phyloP scores from a whole-genome alignment of 1,140 invertebrate species.

The Vanessa atalanta region DNA sequence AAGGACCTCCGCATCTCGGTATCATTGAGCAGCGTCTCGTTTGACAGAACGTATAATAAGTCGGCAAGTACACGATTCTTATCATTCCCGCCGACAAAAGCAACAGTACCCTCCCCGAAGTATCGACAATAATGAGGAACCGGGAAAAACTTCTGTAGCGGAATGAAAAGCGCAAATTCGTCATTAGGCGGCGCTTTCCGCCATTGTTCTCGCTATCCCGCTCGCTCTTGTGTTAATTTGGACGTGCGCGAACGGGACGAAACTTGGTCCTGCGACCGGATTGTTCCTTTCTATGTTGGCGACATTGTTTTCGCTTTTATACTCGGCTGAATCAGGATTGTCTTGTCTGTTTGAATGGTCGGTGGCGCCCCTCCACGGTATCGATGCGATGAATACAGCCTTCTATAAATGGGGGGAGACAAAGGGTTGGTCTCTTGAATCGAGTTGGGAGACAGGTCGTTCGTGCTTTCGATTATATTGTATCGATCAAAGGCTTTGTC shows the following conservation, averaged over 20 bases:
- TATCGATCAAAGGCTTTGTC: slow-evolving; percentile 77
- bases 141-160: slow-evolving; percentile 80
- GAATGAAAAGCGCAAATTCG: slow-evolving; percentile 81
- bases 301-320: slow-evolving; percentile 81
- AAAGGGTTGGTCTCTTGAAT: slow-evolving; percentile 79
- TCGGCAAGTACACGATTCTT: slow-evolving; percentile 62
- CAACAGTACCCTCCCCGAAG: slow-evolving; percentile 66
- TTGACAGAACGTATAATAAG: slow-evolving; percentile 47
- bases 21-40: slow-evolving; percentile 33
- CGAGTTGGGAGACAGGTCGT: slow-evolving; percentile 74
- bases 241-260: slow-evolving; percentile 59
- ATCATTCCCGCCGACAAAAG: slow-evolving; percentile 63
- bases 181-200: slow-evolving; percentile 79
- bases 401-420: slow-evolving; percentile 76
- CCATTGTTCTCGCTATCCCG: slow-evolving; percentile 70
- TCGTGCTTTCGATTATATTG: slow-evolving; percentile 77
- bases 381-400: slow-evolving; percentile 72
- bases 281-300: slow-evolving; percentile 81
- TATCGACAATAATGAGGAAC: slow-evolving; percentile 78
- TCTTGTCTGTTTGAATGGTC: slow-evolving; percentile 80
- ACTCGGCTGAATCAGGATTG: slow-evolving; percentile 80
- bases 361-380: slow-evolving; percentile 76
- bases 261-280: slow-evolving; percentile 72
- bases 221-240: slow-evolving; percentile 42
- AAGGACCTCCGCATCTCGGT: slow-evolving; percentile 38